A percentile compares a stretch with the other conserved stretches of the same genome.
Evolutionary conservation across 2,113 vertebrate genomes (phyloP).

Genomic region (Oreochromis spilurus): DNA sequence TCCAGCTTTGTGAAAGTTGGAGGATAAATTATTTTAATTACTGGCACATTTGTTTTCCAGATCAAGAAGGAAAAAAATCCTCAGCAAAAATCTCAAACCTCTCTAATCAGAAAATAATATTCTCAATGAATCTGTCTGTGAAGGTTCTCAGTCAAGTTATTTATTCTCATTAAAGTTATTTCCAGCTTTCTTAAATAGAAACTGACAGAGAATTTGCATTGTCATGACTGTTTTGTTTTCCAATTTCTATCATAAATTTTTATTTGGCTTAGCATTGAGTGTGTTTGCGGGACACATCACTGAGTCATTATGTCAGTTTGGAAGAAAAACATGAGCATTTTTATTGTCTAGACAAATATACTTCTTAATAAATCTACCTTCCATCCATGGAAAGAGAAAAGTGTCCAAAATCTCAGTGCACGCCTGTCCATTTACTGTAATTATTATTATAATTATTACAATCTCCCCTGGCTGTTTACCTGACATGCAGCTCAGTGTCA

Average conservation of each 20-base stretch:
- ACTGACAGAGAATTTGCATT: rapidly evolving
- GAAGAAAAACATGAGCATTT: background rate
- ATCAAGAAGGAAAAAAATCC: rapidly evolving
- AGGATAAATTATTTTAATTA: background rate
- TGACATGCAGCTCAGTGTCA: background rate
- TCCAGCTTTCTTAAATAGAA: rapidly evolving
- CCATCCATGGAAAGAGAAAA: rapidly evolving
- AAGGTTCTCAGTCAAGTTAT: no score
- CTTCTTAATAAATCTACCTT: background rate
- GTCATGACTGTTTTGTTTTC: background rate
- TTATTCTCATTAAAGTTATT: rapidly evolving
- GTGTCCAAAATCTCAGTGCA: background rate
- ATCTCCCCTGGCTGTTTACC: background rate
- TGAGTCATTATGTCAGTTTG: rapidly evolving
- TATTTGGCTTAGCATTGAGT: rapidly evolving
- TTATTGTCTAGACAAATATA: background rate
- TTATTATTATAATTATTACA: background rate
- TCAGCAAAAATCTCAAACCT: background rate
- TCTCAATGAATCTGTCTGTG: background rate
- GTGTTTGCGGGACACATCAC: background rate
- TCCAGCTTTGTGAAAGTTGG: rapidly evolving
- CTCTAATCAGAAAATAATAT: background rate
- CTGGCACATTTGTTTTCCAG: background rate
- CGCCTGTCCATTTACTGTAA: background rate
- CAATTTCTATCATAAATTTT: rapidly evolving